phyloP scores from a whole-genome alignment of 2,113 vertebrate species.

The Onychostruthus taczanowskii region DNA sequence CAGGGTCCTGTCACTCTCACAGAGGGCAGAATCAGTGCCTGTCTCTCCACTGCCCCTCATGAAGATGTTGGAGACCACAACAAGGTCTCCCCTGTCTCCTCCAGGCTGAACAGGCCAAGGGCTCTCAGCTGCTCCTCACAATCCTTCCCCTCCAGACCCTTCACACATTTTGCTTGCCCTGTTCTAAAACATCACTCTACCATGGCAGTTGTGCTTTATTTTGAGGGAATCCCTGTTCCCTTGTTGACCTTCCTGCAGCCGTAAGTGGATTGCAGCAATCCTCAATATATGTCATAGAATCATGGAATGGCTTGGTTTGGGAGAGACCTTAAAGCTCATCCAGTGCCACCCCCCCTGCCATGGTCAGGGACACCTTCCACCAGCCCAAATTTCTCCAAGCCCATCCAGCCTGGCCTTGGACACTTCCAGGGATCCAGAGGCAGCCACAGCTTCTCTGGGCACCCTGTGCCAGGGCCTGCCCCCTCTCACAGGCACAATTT shows the following conservation, averaged over 20 bases:
- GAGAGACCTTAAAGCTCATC: not conserved
- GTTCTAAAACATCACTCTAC: not conserved
- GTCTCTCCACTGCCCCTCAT: not conserved
- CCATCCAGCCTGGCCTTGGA: not conserved
- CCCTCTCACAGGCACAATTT: rapidly evolving
- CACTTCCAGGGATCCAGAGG: not conserved
- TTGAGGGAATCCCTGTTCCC: not conserved
- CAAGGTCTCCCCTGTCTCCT: not conserved
- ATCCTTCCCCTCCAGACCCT: not conserved
- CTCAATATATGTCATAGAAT: not conserved
- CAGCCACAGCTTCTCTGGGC: not conserved
- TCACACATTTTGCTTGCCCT: not conserved
- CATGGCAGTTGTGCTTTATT: not conserved
- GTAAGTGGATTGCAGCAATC: not conserved
- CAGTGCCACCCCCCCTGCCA: too few species aligned
- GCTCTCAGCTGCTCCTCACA: not conserved
- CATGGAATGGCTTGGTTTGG: not conserved
- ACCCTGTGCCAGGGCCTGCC: rapidly evolving
- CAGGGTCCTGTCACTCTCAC: not conserved
- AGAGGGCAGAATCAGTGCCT: not conserved
- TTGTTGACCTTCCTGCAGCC: not conserved
- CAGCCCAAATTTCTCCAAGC: rapidly evolving
- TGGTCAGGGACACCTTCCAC: not conserved
- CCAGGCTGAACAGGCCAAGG: not conserved
- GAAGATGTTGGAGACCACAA: not conserved